Evolutionary conservation across 2,888 invertebrate genomes (phyloP).

Genomic region (Caenorhabditis sp.): DNA sequence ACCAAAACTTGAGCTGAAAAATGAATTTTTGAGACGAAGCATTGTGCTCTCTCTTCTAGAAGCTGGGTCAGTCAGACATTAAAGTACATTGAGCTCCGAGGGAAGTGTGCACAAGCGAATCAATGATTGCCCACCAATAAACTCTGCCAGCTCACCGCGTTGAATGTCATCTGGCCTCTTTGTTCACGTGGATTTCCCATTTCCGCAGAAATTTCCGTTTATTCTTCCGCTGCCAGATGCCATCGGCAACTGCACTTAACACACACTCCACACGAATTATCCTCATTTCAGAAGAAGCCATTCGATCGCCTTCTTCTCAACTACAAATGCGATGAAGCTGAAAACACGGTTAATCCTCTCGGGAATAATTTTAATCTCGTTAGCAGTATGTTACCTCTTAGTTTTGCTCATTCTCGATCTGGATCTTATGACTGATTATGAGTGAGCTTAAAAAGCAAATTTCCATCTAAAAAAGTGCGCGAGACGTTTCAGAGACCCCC

Average conservation of each 20-base stretch:
- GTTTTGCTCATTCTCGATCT: slow-evolving; percentile 23
- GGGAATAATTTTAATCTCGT: slow-evolving; percentile 21
- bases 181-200: too few relatives aligned
- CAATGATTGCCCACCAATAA: too few relatives aligned
- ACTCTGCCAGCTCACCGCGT: too few relatives aligned
- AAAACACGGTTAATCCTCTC: slow-evolving; percentile 33
- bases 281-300: slow-evolving; percentile 24
- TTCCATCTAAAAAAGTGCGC: neutral
- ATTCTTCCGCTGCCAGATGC: slow-evolving; percentile 35
- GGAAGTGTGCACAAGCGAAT: too few relatives aligned
- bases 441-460: slow-evolving; percentile 5
- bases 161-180: too few relatives aligned
- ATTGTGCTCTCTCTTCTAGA: too few relatives aligned
- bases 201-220: too few relatives aligned
- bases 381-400: slow-evolving; percentile 15
- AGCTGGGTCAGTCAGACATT: too few relatives aligned
- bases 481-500: slow-evolving; percentile 21
- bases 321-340: slow-evolving; percentile 38
- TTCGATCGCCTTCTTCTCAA: slow-evolving; percentile 5
- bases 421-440: slow-evolving; percentile 29
- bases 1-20: too few relatives aligned
- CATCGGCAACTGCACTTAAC: neutral
- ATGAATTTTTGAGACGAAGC: too few relatives aligned
- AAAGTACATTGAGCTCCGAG: too few relatives aligned
- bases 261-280: neutral